phyloP scores from a whole-genome alignment of 2,888 invertebrate species.

The Diloba caeruleocephala region DNA sequence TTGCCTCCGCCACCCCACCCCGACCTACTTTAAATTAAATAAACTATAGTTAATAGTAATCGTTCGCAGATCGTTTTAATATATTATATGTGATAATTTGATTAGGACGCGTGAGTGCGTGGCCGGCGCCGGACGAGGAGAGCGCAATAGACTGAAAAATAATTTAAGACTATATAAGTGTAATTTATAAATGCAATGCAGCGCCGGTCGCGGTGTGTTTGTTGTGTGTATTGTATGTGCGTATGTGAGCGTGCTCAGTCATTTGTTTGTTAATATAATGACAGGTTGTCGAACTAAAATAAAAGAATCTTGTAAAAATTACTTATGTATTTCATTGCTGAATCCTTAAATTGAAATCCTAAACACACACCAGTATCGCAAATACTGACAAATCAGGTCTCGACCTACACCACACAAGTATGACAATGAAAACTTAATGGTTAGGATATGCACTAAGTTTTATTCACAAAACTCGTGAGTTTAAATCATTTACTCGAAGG shows the following conservation, averaged over 20 bases:
- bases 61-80: conserved; percentile 90
- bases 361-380: background rate
- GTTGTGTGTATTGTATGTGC: conserved; percentile 89
- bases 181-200: conserved; percentile 90
- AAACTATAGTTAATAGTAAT: conserved; percentile 85
- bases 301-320: conserved; percentile 88
- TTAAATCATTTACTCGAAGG: too few species aligned
- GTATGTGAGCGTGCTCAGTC: conserved; percentile 91
- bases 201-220: conserved; percentile 91
- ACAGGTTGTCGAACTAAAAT: conserved; percentile 93
- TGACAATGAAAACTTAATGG: too few species aligned
- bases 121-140: conserved; percentile 89
- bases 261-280: conserved; percentile 92
- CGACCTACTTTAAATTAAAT: conserved; percentile 88
- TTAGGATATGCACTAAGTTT: too few species aligned
- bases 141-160: conserved; percentile 90
- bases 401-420: too few species aligned
- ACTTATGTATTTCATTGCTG: conserved; percentile 71
- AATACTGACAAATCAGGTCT: too few species aligned
- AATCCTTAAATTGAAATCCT: conserved; percentile 4
- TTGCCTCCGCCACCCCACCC: conserved; percentile 87
- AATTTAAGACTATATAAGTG: conserved; percentile 90
- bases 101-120: conserved; percentile 88
- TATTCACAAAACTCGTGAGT: too few species aligned
- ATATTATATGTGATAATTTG: conserved; percentile 92